These are phyloP conservation scores for Scaptodrosophila lebanonensis DNA, from an alignment of 1,140 invertebrate species.

Conservation along the genomic window DNA sequence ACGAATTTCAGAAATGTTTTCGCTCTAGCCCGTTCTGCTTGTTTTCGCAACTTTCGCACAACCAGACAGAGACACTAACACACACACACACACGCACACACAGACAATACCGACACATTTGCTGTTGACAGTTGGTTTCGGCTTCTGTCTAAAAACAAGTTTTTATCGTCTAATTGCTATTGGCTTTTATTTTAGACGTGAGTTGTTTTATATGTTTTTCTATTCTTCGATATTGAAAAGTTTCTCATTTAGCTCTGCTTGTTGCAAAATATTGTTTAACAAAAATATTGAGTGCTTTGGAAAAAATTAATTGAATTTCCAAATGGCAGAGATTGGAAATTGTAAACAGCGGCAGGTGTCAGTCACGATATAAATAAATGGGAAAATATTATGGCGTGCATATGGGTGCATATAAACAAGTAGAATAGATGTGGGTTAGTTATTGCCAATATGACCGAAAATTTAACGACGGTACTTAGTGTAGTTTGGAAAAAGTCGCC, in stretches of 20 bases:
- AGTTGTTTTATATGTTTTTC: constrained; percentile 7
- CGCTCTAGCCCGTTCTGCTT: neutral
- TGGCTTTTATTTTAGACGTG: constrained; percentile 34
- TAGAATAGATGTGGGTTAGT: no score
- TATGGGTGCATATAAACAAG: no score
- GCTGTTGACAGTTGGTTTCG: constrained; percentile 12
- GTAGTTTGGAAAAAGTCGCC: no score
- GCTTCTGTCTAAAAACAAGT: constrained; percentile 38
- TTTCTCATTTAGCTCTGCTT: constrained; percentile 16
- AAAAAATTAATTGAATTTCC: no score
- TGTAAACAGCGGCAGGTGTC: no score
- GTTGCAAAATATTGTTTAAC: constrained; percentile 10
- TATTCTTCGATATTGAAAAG: neutral
- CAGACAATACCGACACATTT: neutral
- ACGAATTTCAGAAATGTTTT: constrained; percentile 38
- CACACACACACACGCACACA: neutral
- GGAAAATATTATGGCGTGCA: no score
- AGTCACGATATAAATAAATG: no score
- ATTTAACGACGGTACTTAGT: no score
- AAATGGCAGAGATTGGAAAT: no score
- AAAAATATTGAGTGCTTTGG: constrained; percentile 44
- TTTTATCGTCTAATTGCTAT: constrained; percentile 52
- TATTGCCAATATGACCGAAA: no score
- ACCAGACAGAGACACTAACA: no score
- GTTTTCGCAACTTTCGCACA: constrained; percentile 17